These are phyloP conservation scores for Turritopsis dohrnii DNA, from an alignment of 30 jellyfish, hydroid and myxozoan genomes.

Conservation along the genomic window DNA sequence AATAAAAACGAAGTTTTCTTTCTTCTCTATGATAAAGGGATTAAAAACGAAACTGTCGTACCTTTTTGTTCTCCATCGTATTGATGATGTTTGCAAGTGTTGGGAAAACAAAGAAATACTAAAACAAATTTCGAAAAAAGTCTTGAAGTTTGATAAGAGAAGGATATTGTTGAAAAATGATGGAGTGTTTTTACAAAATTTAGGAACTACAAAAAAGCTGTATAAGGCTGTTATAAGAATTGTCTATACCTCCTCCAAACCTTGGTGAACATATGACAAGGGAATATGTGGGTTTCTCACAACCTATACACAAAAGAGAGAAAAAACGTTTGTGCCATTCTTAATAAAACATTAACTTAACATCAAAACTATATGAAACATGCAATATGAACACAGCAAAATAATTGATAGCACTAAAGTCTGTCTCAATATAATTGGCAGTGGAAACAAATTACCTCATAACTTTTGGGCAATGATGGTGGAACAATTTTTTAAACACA, in stretches of 20 bases:
- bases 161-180: not conserved
- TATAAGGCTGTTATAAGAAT: no score
- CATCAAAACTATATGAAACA: no score
- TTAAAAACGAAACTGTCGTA: not conserved
- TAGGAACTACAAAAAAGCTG: not conserved
- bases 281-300: conserved; percentile 72
- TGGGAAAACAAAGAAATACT: conserved; percentile 81
- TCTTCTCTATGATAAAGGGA: not conserved
- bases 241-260: conserved; percentile 74
- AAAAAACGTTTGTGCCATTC: not conserved
- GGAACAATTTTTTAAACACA: no score
- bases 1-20: not conserved
- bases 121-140: conserved; percentile 4
- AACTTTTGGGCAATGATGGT: no score
- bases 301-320: conserved; percentile 28
- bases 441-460: no score
- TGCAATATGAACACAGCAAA: no score
- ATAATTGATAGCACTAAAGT: no score
- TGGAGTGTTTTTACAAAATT: not conserved
- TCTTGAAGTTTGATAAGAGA: not conserved
- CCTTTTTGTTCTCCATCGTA: conserved; percentile 63
- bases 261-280: conserved; percentile 54
- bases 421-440: no score
- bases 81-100: conserved; percentile 47
- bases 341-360: no score